Conservation (phyloP, 2,888 invertebrate genomes). For the Mesorhabditis sp. region DNA sequence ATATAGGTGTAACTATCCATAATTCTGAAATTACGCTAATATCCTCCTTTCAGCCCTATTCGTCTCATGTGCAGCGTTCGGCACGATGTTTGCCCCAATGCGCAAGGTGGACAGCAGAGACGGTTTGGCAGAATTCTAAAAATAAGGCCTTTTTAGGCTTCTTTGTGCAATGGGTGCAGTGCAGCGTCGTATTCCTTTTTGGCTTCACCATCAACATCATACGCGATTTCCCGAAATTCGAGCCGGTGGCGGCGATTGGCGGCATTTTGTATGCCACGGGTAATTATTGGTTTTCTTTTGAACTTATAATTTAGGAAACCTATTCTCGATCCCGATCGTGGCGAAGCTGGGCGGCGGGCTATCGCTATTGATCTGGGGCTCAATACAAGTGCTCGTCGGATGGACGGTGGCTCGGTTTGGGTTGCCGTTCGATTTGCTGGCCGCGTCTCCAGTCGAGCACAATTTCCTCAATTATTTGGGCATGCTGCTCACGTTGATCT, state of each 20-base stretch:
- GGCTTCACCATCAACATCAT: conserved; percentile 45
- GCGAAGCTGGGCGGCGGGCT: conserved; percentile 48
- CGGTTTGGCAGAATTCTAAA: conserved; percentile 22
- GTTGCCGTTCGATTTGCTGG: conserved; percentile 34
- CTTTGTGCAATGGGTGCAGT: conserved; percentile 54
- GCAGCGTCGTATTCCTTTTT: conserved; percentile 45
- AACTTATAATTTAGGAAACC: conserved; percentile 33
- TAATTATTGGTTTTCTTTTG: conserved; percentile 10
- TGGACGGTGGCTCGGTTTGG: conserved; percentile 55
- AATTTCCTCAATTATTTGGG: conserved; percentile 48
- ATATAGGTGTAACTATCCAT: too few relatives aligned
- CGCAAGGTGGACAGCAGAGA: conserved; percentile 40
- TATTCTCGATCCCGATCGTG: conserved; percentile 52
- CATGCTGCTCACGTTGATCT: conserved; percentile 39
- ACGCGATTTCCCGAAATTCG: conserved; percentile 45
- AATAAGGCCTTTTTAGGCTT: conserved; percentile 28
- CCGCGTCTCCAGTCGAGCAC: conserved; percentile 38
- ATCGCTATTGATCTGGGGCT: conserved; percentile 52
- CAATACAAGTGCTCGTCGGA: conserved; percentile 50
- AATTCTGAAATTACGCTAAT: too few relatives aligned
- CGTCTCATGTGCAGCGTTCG: conserved; percentile 46
- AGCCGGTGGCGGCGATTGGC: conserved; percentile 44
- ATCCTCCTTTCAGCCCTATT: conserved; percentile 23
- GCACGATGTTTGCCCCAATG: conserved; percentile 52
- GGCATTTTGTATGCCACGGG: conserved; percentile 52